Base-by-base conservation (phyloP, 2,888 invertebrate genomes). In the Morpho helenor region DNA sequence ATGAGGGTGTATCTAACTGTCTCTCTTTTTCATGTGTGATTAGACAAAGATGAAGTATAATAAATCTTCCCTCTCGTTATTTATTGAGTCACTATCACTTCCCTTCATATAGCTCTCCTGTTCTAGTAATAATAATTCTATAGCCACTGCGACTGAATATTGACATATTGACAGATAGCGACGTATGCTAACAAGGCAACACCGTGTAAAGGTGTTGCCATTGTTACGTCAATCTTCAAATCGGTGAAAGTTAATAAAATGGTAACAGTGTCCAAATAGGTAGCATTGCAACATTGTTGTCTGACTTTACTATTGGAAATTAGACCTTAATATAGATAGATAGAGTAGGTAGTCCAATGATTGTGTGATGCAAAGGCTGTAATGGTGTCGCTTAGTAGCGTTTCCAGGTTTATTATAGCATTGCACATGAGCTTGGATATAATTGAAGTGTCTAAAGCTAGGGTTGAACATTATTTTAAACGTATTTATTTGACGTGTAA, bases 201-300 rank as follows among this genome's bases (percentile, higher is more conserved):
- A 41, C 40, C 40, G 44, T 22, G 22, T 44, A 46, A 42, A 51
- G 46, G 57, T 43, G 47, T 55, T 57, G 31, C 52, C 52, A 64
- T 67, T 66, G 64, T 68, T 68, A 63, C 64, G 63, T 63, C 64
- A 67, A 68, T 67, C 66, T 66, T 48, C 52, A 59, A 65, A 62
- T 62, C 62, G 56, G 68, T 68, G 68, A 68, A 68, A 68, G 68
- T 63, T 61, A 63, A 63, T 67, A 63, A 65, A 67, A 68, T 62
- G 52, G 64, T 67, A 63, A 63, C 66, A 62, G 61, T 63, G 58
- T 56, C 64, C 61, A 63, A 66, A 62, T 66, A 61, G 54, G 64
- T 57, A 52, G 47, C 43, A 53, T 61, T 61, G 59, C 60, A 62
- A 62, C 57, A 64, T 61, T 61, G 56, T 62, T 16, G 43, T 6